A percentile compares a stretch with the other conserved stretches of the same genome.
phyloP scores from a whole-genome alignment of 1,140 invertebrate species.

The Dendrolimus kikuchii region DNA sequence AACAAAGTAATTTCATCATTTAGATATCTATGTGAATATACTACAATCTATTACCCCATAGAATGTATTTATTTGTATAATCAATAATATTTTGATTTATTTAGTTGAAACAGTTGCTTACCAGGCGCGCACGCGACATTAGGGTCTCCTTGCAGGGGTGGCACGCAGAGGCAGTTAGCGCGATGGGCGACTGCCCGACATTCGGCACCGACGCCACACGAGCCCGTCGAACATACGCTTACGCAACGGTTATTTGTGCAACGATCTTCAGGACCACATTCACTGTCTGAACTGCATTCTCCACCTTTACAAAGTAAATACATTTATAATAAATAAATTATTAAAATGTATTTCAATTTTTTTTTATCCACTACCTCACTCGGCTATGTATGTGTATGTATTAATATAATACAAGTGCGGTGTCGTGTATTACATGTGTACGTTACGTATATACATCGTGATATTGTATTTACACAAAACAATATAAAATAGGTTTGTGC shows the following conservation, averaged over 20 bases:
- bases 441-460: too few species aligned
- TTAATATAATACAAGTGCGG: background rate
- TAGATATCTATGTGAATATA: too few species aligned
- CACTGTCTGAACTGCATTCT: conserved; percentile 73
- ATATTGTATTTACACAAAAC: too few species aligned
- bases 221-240: conserved; percentile 82
- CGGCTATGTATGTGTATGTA: background rate
- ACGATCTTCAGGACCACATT: conserved; percentile 79
- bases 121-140: conserved; percentile 84
- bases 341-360: too few species aligned
- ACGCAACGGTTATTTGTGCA: conserved; percentile 84
- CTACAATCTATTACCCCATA: too few species aligned
- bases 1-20: too few species aligned
- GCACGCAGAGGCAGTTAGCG: conserved; percentile 83
- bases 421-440: too few species aligned
- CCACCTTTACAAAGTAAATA: conserved; percentile 37
- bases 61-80: too few species aligned
- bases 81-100: too few species aligned
- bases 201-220: conserved; percentile 85
- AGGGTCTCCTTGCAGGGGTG: conserved; percentile 84
- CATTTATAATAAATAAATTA: background rate
- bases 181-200: conserved; percentile 84
- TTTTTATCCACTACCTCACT: background rate
- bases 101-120: conserved; percentile 29
- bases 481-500: too few species aligned